Conservation (phyloP, 2,888 invertebrate species). For the Malthinus seriepunctatus region DNA sequence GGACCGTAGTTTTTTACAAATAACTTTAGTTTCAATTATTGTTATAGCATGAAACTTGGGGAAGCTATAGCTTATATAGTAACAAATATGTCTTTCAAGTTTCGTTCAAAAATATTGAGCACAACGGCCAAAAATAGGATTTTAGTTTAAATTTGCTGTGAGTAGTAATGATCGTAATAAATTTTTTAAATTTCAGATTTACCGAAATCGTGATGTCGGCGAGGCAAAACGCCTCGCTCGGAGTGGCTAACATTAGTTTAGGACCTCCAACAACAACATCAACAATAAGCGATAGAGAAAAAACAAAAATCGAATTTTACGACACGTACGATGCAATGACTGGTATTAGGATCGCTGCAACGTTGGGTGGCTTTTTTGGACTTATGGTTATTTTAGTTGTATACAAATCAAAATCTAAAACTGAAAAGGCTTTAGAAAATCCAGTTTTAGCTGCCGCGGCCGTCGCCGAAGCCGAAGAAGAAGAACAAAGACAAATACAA, state of each 20-base stretch:
- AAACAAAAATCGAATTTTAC: constrained; percentile 80
- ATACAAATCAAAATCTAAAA: constrained; percentile 85
- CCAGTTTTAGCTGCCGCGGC: constrained; percentile 76
- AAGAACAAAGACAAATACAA: constrained; percentile 70
- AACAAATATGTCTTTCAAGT: no score
- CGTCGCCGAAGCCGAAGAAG: constrained; percentile 76
- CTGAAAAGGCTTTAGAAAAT: constrained; percentile 74
- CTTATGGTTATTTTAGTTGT: constrained; percentile 89
- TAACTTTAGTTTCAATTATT: no score
- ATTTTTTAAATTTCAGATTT: constrained; percentile 36
- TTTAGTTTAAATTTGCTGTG: no score
- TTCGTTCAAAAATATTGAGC: no score
- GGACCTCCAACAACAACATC: constrained; percentile 36
- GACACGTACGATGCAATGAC: constrained; percentile 93
- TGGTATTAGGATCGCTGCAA: constrained; percentile 88
- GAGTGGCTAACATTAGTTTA: constrained; percentile 38
- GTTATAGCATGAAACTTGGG: no score
- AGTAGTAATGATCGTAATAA: no score
- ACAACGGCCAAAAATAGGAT: no score
- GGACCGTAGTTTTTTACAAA: no score
- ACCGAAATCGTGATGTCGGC: constrained; percentile 46
- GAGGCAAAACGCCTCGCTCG: constrained; percentile 48
- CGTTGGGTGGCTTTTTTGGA: constrained; percentile 88
- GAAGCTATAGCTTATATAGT: no score
- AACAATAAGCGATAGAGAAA: constrained; percentile 53